These are phyloP conservation scores for Bombus ignitus DNA, from an alignment of 1,140 invertebrate genomes.

Conservation along the genomic window DNA sequence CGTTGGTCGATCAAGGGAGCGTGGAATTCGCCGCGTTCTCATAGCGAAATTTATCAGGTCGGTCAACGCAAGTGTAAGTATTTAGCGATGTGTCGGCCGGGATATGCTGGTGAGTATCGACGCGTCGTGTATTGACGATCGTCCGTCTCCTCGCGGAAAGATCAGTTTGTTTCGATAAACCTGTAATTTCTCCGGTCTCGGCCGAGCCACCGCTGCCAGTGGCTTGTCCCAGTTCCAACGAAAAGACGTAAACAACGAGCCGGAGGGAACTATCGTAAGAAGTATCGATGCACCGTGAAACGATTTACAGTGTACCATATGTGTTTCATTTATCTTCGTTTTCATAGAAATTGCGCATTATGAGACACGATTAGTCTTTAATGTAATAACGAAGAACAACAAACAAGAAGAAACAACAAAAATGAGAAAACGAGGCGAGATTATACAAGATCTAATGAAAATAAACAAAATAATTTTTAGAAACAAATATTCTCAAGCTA, in stretches of 20 bases:
- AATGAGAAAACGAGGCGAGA: too few species aligned
- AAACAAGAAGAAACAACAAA: too few species aligned
- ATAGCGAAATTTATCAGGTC: slow-evolving; percentile 7
- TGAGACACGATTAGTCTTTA: too few species aligned
- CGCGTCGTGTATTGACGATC: background rate
- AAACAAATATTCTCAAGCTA: too few species aligned
- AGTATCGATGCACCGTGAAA: background rate
- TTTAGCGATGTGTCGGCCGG: too few species aligned
- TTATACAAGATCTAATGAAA: too few species aligned
- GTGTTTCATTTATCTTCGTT: background rate
- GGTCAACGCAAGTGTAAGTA: background rate
- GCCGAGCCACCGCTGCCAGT: background rate
- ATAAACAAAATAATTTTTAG: too few species aligned
- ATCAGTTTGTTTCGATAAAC: slow-evolving; percentile 43
- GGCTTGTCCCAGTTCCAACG: slow-evolving; percentile 37
- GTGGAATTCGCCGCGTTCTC: slow-evolving; percentile 26
- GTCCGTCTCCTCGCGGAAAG: slow-evolving; percentile 6
- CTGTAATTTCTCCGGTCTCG: slow-evolving; percentile 37
- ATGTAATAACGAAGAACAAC: too few species aligned
- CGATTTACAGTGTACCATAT: background rate
- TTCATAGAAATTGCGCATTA: background rate
- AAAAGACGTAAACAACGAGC: slow-evolving; percentile 27
- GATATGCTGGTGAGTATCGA: background rate
- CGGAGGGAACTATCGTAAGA: background rate
- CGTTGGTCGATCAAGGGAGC: slow-evolving; percentile 2